Evolutionary conservation across 2,797 vertebrate species (phyloP).

Genomic region (Champsocephalus esox): DNA sequence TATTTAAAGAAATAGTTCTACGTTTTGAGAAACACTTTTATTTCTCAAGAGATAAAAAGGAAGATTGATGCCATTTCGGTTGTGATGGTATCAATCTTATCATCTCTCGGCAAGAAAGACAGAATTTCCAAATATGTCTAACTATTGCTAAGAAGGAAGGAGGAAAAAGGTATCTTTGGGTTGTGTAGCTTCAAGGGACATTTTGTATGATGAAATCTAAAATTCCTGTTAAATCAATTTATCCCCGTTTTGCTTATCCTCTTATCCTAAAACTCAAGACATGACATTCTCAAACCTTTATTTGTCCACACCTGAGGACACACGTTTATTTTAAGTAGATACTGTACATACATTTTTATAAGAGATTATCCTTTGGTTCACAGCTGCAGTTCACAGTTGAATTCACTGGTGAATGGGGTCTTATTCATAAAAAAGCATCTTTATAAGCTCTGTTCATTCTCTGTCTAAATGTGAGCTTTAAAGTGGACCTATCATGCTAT

Average conservation of each 20-base stretch:
- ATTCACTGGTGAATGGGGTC: not conserved
- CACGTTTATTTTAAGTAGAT: not conserved
- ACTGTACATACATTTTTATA: not conserved
- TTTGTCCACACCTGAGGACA: not conserved
- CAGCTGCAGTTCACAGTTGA: not conserved
- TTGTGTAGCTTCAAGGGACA: not conserved
- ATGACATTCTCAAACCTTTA: not conserved
- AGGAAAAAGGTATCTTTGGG: not conserved
- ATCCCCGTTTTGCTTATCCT: too few species aligned
- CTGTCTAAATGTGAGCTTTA: not conserved
- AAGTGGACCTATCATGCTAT: too few species aligned
- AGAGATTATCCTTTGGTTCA: not conserved
- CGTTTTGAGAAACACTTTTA: too few species aligned
- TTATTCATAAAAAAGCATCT: slow-evolving; percentile 10
- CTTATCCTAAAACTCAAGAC: too few species aligned
- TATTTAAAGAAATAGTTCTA: not conserved
- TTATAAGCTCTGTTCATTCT: not conserved
- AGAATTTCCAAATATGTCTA: not conserved
- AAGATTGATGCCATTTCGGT: too few species aligned
- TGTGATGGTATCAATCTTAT: not conserved
- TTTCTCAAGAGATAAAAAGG: too few species aligned
- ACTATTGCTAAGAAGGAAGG: not conserved
- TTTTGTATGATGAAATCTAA: not conserved
- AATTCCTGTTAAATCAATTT: not conserved
- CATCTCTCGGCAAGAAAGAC: not conserved